Evolutionary conservation across 2,797 vertebrate genomes (phyloP).

Genomic region (Parauchenoglanis ngamensis): DNA sequence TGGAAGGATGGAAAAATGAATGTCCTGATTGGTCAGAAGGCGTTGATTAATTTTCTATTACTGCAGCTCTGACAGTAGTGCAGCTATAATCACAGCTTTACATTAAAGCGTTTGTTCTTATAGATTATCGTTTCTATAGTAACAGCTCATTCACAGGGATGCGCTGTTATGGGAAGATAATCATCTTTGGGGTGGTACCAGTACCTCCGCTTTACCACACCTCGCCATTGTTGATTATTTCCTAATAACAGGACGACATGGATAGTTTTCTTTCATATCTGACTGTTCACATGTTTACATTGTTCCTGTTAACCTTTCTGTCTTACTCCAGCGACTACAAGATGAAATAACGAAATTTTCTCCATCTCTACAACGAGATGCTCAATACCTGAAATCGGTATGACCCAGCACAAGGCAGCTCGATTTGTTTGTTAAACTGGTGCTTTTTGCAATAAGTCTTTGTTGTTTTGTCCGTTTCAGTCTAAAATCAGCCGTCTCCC

Average conservation of each 20-base stretch:
- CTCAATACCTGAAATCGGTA: constrained; percentile 97
- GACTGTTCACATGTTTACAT: neutral
- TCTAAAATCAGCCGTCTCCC: constrained; percentile 95
- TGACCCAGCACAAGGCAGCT: neutral
- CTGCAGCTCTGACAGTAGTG: too few relatives aligned
- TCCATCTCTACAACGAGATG: constrained; percentile 92
- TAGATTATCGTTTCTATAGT: too few relatives aligned
- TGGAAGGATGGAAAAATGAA: too few relatives aligned
- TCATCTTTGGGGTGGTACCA: too few relatives aligned
- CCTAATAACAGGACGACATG: neutral
- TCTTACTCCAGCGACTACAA: constrained; percentile 84
- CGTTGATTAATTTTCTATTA: too few relatives aligned
- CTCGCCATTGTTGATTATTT: too few relatives aligned
- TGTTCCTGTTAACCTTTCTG: neutral
- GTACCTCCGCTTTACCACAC: too few relatives aligned
- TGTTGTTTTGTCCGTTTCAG: constrained; percentile 66
- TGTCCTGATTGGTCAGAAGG: constrained; percentile 50
- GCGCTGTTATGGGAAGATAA: too few relatives aligned
- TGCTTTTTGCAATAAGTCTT: neutral
- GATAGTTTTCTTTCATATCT: neutral
- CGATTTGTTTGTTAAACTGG: neutral
- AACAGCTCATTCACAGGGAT: too few relatives aligned
- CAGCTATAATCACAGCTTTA: too few relatives aligned
- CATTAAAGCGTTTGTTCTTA: too few relatives aligned
- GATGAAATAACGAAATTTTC: constrained; percentile 98